phyloP scores from a whole-genome alignment of 2,888 invertebrate genomes.

The Epinotia ramella region DNA sequence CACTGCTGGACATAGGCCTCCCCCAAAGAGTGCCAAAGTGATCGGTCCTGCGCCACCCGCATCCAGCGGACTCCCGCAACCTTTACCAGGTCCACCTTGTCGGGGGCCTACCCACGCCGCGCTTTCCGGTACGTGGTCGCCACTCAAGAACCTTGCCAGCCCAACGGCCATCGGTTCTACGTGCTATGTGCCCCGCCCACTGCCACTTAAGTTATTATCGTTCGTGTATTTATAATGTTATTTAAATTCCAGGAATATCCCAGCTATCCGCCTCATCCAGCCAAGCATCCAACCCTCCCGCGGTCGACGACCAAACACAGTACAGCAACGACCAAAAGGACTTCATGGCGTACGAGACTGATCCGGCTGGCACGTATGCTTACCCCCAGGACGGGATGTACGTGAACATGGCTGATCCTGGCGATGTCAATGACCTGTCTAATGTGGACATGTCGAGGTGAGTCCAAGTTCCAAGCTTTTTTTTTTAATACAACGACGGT shows the following conservation, averaged over 20 bases:
- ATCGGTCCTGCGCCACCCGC: too few species aligned
- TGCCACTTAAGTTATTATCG: too few species aligned
- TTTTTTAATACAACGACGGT: too few species aligned
- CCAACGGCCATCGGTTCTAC: too few species aligned
- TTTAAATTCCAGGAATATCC: slow-evolving; percentile 79
- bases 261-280: slow-evolving; percentile 81
- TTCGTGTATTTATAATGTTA: background rate
- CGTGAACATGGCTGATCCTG: slow-evolving; percentile 58
- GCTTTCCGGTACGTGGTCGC: too few species aligned
- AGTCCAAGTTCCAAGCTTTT: slow-evolving; percentile 32
- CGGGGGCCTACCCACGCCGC: too few species aligned
- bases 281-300: slow-evolving; percentile 81
- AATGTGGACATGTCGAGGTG: slow-evolving; percentile 81
- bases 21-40: too few species aligned
- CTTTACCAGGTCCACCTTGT: too few species aligned
- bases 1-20: too few species aligned
- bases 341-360: slow-evolving; percentile 83
- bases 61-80: too few species aligned
- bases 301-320: slow-evolving; percentile 87
- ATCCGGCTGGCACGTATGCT: slow-evolving; percentile 73
- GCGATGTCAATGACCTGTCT: slow-evolving; percentile 75
- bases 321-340: slow-evolving; percentile 86
- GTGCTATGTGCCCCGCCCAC: too few species aligned
- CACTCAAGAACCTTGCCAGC: too few species aligned
- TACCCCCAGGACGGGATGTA: slow-evolving; percentile 75